Evolutionary conservation across 2,888 invertebrate genomes (phyloP).

Genomic region (Euzetes globulus): DNA sequence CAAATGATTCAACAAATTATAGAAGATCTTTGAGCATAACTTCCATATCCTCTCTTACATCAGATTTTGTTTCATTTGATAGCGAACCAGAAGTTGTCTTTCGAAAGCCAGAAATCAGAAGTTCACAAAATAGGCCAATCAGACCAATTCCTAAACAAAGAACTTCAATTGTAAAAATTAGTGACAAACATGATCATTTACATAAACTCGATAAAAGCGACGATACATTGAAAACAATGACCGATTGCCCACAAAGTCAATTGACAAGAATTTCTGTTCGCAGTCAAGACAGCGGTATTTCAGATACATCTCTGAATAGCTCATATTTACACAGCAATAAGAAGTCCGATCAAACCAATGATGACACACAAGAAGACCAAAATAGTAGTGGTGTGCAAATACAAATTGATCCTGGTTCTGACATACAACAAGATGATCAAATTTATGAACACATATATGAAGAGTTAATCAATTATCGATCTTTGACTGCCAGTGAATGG

Average conservation of each 20-base stretch:
- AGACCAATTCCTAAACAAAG: constrained; percentile 1
- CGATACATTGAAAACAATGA: neutral
- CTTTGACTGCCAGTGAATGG: neutral
- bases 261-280: no score
- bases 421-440: neutral
- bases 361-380: neutral
- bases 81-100: neutral
- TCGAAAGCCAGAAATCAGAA: neutral
- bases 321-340: neutral
- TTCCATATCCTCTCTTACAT: neutral
- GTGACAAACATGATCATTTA: neutral
- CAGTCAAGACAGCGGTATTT: constrained; percentile 21
- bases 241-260: no score
- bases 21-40: neutral
- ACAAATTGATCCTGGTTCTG: neutral
- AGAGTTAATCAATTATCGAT: neutral
- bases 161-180: neutral
- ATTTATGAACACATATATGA: constrained; percentile 7
- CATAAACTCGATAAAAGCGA: neutral
- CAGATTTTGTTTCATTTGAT: neutral
- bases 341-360: neutral
- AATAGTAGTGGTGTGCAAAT: neutral
- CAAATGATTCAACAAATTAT: neutral
- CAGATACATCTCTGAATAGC: neutral
- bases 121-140: neutral